Evolutionary conservation across 2,113 vertebrate species (phyloP).

Genomic region (Odontophorus gujanensis): DNA sequence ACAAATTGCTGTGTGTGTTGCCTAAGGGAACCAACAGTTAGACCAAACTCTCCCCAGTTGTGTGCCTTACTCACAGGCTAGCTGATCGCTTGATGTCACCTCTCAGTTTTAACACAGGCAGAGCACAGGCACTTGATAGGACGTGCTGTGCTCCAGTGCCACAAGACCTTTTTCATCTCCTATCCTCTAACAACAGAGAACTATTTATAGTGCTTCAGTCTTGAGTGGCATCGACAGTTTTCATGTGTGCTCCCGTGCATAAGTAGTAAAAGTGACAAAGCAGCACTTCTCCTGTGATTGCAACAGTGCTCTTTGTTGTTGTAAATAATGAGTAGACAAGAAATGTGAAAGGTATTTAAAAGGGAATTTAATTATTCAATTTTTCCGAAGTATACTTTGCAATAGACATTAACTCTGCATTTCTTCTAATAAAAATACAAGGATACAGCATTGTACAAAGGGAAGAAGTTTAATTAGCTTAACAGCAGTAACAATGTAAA

Average conservation of each 20-base stretch:
- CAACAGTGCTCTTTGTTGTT: background rate
- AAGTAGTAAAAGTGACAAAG: background rate
- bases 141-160: conserved; percentile 25
- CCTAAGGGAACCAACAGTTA: background rate
- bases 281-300: background rate
- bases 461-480: background rate
- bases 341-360: background rate
- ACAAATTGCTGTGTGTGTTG: background rate
- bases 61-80: background rate
- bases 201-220: conserved; percentile 76
- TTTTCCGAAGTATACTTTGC: background rate
- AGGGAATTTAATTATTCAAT: background rate
- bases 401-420: background rate
- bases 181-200: conserved; percentile 66
- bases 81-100: background rate
- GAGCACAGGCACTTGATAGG: conserved; percentile 32
- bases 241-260: background rate
- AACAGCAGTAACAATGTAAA: background rate
- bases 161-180: conserved; percentile 38
- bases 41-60: background rate
- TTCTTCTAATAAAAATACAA: background rate
- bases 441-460: background rate
- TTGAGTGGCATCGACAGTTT: conserved; percentile 52
- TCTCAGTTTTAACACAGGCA: conserved; percentile 56
- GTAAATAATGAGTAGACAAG: background rate